Evolutionary conservation across 2,797 vertebrate species (phyloP).

Genomic region (Arctocebus calabarensis): DNA sequence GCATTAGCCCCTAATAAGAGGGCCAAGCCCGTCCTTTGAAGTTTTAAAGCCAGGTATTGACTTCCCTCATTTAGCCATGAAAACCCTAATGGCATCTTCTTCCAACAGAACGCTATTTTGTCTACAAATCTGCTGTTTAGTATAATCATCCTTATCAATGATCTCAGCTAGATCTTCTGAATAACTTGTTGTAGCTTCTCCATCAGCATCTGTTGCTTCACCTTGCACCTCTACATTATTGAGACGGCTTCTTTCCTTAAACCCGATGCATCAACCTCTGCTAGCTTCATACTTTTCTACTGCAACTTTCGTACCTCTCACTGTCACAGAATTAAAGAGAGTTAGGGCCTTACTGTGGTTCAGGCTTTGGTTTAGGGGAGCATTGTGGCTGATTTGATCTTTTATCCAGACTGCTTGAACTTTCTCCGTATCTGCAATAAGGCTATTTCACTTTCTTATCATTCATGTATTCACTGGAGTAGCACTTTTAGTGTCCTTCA

Average conservation of each 20-base stretch:
- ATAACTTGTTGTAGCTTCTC: neutral
- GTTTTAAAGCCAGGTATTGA: neutral
- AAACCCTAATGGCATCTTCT: neutral
- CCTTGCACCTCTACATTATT: neutral
- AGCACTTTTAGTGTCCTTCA: neutral
- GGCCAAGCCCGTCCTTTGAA: neutral
- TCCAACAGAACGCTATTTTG: neutral
- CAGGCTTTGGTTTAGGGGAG: neutral
- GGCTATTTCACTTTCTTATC: neutral
- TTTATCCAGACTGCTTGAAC: neutral
- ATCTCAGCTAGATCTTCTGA: neutral
- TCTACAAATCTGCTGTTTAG: neutral
- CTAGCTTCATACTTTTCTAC: neutral
- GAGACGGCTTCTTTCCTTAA: neutral
- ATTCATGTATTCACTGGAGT: neutral
- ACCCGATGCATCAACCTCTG: neutral
- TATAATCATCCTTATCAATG: neutral
- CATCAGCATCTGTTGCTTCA: neutral
- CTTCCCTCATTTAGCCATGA: neutral
- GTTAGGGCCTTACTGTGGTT: neutral
- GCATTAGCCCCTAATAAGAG: neutral
- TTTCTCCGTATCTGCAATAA: neutral
- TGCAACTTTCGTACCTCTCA: neutral
- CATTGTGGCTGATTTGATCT: neutral
- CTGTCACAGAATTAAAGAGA: neutral